These are phyloP conservation scores for Hexactinellida sp. DNA, from an alignment of 37 sponge, comb jelly and placozoan species.

Conservation along the genomic window DNA sequence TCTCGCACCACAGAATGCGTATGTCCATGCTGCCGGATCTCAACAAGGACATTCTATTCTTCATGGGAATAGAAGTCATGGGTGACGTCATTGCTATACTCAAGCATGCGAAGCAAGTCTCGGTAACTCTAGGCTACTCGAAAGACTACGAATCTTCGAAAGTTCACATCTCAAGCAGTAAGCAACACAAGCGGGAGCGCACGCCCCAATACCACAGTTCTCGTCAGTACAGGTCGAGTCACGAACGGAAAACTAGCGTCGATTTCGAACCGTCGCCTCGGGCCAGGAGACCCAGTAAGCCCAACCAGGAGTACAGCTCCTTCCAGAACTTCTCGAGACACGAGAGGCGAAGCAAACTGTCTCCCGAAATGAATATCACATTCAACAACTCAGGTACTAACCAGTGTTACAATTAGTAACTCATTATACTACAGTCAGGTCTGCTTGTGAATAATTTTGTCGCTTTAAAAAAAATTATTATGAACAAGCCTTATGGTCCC, in stretches of 20 bases:
- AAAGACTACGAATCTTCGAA: background rate
- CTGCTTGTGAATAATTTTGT: no score
- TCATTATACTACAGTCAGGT: no score
- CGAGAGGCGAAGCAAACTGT: background rate
- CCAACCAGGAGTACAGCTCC: background rate
- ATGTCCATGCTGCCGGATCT: conserved; percentile 21
- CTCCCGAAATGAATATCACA: background rate
- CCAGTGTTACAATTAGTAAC: background rate
- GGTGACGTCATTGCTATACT: conserved; percentile 88
- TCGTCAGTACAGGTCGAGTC: background rate
- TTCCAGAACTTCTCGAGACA: background rate
- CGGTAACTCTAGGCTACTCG: background rate
- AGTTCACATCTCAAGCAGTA: background rate
- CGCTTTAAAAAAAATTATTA: no score
- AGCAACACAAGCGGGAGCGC: background rate
- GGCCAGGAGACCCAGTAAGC: background rate
- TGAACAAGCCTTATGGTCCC: no score
- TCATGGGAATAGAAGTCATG: conserved; percentile 81
- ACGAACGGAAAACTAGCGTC: background rate
- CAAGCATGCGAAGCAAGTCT: conserved; percentile 74
- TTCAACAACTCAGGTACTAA: background rate
- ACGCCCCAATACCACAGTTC: background rate
- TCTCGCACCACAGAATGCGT: conserved; percentile 28
- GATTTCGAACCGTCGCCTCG: background rate
- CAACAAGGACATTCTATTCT: conserved; percentile 62